Evolutionary conservation across 2,113 vertebrate genomes (phyloP), one percentile per base, ranked within the genome.

Genomic region (Psittacus erithacus): DNA sequence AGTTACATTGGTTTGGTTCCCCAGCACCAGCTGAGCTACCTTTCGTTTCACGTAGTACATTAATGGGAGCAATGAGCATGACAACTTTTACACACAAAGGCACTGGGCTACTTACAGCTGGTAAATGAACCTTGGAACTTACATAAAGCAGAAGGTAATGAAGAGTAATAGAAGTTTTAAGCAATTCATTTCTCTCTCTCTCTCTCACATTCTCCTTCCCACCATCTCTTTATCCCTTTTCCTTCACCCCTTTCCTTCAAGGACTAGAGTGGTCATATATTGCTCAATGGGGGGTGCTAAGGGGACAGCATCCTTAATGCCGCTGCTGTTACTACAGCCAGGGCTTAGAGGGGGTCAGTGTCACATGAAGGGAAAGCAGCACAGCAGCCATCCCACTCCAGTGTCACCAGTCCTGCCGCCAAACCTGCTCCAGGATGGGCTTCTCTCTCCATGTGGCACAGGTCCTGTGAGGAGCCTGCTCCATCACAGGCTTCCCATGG

Each of bases 91-190:
- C 93, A 91, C 77, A 84, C 83, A 50, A 62, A 82, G 88, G 73
- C 91, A 82, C 53, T 0, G 2, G 93, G 78, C 75, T 81, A 64
- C 94, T 96, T 88, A 86, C 70, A 90, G 94, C 94, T 85, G 95
- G 41, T 92, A 96, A 90, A 92, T 92, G 96, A 94, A 77, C 95
- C 96, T 88, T 95, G 92, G 82, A 81, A 77, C 90, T 90, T 16
- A 33, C 90, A 94, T 78, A 88, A 93, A 93, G 85, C 82, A 74
- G 75, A 84, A 95, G 79, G 79, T 94, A 93, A 94, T 96, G 94
- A 96, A 94, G 92, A 96, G 55, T 50, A 93, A 81, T 63, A 60
- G 85, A 47, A 92, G 53, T 70, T 90, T 94, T 52, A 67, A 95
- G 75, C 29, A 47, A 96, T 93, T 78, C 6, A 28, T 96, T 82